Evolutionary conservation across 2,888 invertebrate species (phyloP), one percentile per base, ranked within the genome.

Genomic region (Eudemis profundana): DNA sequence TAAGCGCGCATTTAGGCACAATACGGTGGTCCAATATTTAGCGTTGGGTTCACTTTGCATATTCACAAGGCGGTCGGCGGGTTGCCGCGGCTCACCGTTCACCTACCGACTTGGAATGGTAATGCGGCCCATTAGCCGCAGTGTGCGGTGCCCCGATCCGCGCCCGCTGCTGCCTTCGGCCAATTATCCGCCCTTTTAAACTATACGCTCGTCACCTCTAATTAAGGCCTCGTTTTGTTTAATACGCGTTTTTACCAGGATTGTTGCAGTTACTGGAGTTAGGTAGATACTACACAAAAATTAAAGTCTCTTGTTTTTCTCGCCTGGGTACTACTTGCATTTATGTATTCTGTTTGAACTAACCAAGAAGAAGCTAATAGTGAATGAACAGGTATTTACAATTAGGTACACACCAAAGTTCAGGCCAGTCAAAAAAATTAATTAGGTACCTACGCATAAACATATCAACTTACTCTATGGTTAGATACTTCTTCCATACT

Each of bases 31-130:
- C 78, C 82, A 82, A 86, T 86, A 85, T 87, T 86, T 85, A 83
- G 83, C 82, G 59, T 79, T 79, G 77, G 49, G 83, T 78, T 79
- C 84, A 80, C 83, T 87, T 86, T 87, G 87, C 87, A 89, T 89
- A 89, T 87, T 86, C 85, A 89, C 79, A 82, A 85, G 86, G 85
- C 78, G 85, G 84, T 79, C 78, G 80, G 81, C 50, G 63, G 63
- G 56, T 47, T 54, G 74, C 74, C 78, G n/a, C n/a, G n/a, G 80
- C 74, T 77, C 76, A 70, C 78, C 80, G 79, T 78, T 77, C 82
- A 79, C 82, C 83, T 82, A 79, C 81, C 81, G 80, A 79, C 83
- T 81, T 76, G 74, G 84, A 86, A 87, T 87, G 83, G 86, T 86
- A 88, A 88, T 88, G 79, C 77, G 75, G 75, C 76, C 83, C 78